Evolutionary conservation across 2,113 vertebrate genomes (phyloP).

Genomic region (Pelusios castaneus): DNA sequence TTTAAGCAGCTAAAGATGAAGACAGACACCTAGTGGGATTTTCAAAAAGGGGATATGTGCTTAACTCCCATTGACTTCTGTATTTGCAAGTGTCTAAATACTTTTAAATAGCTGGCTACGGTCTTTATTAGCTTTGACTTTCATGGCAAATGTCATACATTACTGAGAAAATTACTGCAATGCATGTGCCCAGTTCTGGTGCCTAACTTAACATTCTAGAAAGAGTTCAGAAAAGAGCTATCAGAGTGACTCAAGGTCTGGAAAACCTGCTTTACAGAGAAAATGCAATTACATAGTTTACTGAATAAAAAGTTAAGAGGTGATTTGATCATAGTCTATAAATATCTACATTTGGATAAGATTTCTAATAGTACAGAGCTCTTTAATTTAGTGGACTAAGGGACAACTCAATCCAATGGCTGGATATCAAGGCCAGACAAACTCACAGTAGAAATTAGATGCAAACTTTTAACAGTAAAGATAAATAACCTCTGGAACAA

Average conservation of each 20-base stretch:
- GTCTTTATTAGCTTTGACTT: neutral
- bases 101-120: neutral
- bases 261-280: neutral
- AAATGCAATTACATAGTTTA: neutral
- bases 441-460: neutral
- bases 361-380: neutral
- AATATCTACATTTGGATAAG: neutral
- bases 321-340: too few species aligned
- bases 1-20: neutral
- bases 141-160: neutral
- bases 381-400: neutral
- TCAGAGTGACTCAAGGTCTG: neutral
- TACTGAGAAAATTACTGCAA: neutral
- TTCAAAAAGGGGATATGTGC: neutral
- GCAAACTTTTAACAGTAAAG: neutral
- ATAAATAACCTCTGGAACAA: neutral
- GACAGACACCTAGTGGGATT: neutral
- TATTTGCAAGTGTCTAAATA: neutral
- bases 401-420: neutral
- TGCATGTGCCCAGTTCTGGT: neutral
- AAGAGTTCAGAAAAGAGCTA: too few species aligned
- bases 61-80: neutral
- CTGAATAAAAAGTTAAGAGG: neutral
- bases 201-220: too few species aligned
- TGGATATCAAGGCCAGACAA: neutral